A percentile compares a stretch with the other conserved stretches of the same genome.
Evolutionary conservation across 2,113 vertebrate species (phyloP).

Genomic region (Grus americana): DNA sequence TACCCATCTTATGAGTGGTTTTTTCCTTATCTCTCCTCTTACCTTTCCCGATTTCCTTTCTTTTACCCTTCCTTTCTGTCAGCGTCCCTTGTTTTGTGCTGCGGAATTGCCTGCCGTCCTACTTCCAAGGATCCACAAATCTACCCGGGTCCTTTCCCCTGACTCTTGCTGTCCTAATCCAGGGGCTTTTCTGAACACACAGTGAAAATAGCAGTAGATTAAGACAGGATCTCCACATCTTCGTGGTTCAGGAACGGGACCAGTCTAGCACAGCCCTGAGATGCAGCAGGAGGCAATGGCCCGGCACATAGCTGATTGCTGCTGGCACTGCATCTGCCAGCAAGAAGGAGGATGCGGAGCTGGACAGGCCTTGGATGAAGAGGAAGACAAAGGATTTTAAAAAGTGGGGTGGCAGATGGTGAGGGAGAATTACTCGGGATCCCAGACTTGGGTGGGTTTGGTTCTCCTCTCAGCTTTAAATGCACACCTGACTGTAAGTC

Average conservation of each 20-base stretch:
- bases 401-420: neutral
- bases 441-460: neutral
- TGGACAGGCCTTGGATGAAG: neutral
- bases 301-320: neutral
- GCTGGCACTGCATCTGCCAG: neutral
- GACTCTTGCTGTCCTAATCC: neutral
- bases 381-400: neutral
- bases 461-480: neutral
- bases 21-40: neutral
- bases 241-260: neutral
- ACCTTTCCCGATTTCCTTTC: neutral
- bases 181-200: neutral
- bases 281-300: conserved; percentile 19
- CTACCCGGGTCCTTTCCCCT: neutral
- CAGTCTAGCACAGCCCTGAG: neutral
- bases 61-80: neutral
- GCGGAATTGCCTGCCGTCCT: neutral
- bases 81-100: neutral
- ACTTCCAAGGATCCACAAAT: neutral
- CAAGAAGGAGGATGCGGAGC: neutral
- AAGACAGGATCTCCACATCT: neutral
- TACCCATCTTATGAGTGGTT: neutral
- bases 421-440: neutral
- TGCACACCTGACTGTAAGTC: conserved; percentile 17
- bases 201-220: neutral